These are phyloP conservation scores for Illadopsis cleaveri DNA, from an alignment of 2,113 vertebrate species.

Conservation along the genomic window DNA sequence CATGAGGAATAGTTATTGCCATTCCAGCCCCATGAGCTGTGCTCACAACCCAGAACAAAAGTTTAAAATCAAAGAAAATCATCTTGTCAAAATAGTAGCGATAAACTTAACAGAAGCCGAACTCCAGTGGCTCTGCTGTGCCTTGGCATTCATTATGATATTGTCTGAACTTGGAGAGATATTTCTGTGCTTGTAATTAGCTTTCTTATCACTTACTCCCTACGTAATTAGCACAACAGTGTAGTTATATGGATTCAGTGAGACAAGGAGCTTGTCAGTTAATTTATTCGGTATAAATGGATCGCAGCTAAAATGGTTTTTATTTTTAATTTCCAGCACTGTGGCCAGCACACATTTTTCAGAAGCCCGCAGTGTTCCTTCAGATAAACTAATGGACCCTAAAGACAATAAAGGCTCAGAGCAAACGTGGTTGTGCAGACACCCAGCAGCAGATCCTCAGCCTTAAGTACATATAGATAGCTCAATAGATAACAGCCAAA, in stretches of 20 bases:
- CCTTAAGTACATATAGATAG: not conserved
- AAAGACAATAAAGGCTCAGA: not conserved
- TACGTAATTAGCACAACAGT: constrained; percentile 50
- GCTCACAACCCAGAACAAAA: constrained; percentile 14
- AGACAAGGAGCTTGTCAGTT: constrained; percentile 35
- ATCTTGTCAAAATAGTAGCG: constrained; percentile 27
- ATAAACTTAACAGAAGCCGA: not conserved
- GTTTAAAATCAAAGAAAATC: constrained; percentile 41
- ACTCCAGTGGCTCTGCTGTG: constrained; percentile 25
- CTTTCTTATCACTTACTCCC: constrained; percentile 54
- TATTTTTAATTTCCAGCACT: not conserved
- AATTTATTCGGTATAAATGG: not conserved
- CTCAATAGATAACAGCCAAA: not conserved
- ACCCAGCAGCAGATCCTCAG: not conserved
- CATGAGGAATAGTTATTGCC: constrained; percentile 8
- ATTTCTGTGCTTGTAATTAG: constrained; percentile 62
- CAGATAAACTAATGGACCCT: not conserved
- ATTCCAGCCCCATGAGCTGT: not conserved
- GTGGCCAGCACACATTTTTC: not conserved
- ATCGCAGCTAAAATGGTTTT: not conserved
- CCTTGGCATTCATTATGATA: constrained; percentile 30
- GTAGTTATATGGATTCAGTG: not conserved
- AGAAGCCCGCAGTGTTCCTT: not conserved
- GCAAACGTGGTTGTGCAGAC: not conserved
- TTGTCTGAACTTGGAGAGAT: constrained; percentile 38